These are phyloP conservation scores for Syrmaticus mikado DNA, from an alignment of 2,113 vertebrate genomes.

Conservation along the genomic window DNA sequence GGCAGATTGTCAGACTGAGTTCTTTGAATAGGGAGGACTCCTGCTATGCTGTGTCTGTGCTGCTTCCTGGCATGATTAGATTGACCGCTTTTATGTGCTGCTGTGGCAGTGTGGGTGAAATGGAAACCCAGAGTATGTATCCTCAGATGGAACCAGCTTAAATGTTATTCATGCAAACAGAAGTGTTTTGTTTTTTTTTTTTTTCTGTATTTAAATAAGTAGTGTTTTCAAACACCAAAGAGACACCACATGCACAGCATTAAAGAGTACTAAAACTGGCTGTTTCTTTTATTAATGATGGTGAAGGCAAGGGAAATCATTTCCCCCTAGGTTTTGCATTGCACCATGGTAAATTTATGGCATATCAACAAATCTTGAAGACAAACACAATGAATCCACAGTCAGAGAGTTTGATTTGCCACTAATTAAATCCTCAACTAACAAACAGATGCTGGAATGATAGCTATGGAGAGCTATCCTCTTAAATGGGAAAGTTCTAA, in stretches of 20 bases:
- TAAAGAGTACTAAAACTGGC: conserved; percentile 85
- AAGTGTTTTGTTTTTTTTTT: conserved; percentile 82
- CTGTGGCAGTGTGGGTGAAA: conserved; percentile 89
- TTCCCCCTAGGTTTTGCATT: conserved; percentile 15
- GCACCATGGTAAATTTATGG: conserved; percentile 38
- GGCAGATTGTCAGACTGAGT: conserved; percentile 94
- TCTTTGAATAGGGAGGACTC: conserved; percentile 96
- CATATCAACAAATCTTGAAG: conserved; percentile 34
- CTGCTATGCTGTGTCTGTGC: conserved; percentile 98
- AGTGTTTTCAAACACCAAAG: conserved; percentile 86
- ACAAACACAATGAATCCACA: conserved; percentile 36
- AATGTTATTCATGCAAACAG: conserved; percentile 94
- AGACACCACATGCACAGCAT: conserved; percentile 91
- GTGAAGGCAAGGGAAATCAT: conserved; percentile 20
- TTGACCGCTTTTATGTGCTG: conserved; percentile 92
- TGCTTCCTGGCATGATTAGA: conserved; percentile 91
- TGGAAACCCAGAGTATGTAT: conserved; percentile 96
- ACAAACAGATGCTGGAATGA: conserved; percentile 2
- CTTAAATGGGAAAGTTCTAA: neutral
- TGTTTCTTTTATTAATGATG: conserved; percentile 81
- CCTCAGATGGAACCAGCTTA: conserved; percentile 93
- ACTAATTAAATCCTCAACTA: conserved; percentile 18
- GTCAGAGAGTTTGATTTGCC: conserved; percentile 34
- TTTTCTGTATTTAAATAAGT: conserved; percentile 83
- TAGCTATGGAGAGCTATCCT: neutral